These are phyloP conservation scores for Paedocypris sp. DNA, from an alignment of 2,113 vertebrate genomes.

Conservation along the genomic window DNA sequence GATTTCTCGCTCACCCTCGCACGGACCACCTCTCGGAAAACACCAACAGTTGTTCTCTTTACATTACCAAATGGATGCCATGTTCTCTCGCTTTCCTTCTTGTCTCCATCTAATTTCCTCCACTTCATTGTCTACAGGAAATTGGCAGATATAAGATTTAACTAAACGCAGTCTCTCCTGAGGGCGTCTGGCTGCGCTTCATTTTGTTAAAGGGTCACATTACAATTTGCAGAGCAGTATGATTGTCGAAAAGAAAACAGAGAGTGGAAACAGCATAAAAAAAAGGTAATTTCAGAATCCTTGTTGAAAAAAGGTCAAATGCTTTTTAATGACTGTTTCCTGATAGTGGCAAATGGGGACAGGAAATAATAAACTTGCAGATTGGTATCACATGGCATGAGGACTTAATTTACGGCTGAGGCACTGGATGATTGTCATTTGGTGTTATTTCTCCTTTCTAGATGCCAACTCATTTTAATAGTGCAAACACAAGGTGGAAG, in stretches of 20 bases:
- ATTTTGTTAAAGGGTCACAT: conserved; percentile 58
- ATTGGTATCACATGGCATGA: conserved; percentile 63
- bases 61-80: conserved; percentile 3
- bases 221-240: conserved; percentile 60
- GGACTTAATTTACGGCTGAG: conserved; percentile 55
- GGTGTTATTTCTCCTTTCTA: conserved; percentile 55
- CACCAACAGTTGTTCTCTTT: no score
- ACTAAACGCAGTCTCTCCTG: conserved; percentile 62
- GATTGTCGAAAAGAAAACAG: conserved; percentile 43
- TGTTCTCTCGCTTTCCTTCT: neutral
- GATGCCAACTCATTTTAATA: conserved; percentile 49
- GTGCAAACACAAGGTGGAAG: conserved; percentile 58
- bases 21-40: conserved; percentile 27
- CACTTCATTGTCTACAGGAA: conserved; percentile 54
- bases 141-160: conserved; percentile 70
- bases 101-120: conserved; percentile 32
- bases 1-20: conserved; percentile 11
- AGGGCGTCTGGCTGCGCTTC: conserved; percentile 54
- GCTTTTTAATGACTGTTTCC: conserved; percentile 71
- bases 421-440: conserved; percentile 41
- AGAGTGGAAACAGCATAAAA: conserved; percentile 33
- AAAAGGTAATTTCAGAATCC: conserved; percentile 60
- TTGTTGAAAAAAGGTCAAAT: conserved; percentile 67
- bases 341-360: conserved; percentile 49
- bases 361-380: conserved; percentile 63